A percentile compares a stretch with the other conserved stretches of the same genome.
Evolutionary conservation across 2,888 invertebrate genomes (phyloP).

Genomic region (Sarcophaga carnaria): DNA sequence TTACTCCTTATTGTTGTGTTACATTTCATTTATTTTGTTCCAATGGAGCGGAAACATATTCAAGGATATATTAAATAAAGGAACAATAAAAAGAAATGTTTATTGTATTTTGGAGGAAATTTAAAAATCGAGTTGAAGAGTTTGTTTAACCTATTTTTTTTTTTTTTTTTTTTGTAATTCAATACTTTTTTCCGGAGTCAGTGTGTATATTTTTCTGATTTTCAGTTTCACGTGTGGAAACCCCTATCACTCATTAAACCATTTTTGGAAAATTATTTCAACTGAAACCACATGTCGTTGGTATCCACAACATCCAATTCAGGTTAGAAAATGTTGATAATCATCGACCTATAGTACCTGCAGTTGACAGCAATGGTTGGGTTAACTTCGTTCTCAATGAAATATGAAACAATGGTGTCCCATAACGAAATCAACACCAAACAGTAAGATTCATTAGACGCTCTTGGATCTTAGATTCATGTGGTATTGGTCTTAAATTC

Average conservation of each 20-base stretch:
- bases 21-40: constrained; percentile 13
- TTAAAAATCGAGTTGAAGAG: constrained; percentile 1
- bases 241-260: neutral
- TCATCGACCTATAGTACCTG: no score
- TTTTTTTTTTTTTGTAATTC: neutral
- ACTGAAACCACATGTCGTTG: no score
- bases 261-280: neutral
- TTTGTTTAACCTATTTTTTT: neutral
- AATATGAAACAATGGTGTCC: no score
- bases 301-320: no score
- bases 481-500: no score
- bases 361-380: no score
- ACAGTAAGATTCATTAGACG: no score
- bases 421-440: neutral
- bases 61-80: neutral
- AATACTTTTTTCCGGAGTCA: neutral
- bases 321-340: no score
- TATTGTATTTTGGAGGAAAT: constrained; percentile 30
- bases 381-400: no score
- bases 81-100: constrained; percentile 1
- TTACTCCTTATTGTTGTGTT: constrained; percentile 8
- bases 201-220: neutral
- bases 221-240: neutral
- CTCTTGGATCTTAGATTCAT: no score
- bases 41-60: constrained; percentile 13